Evolutionary conservation across 2,113 vertebrate genomes (phyloP), one percentile per base, ranked within the genome.

Genomic region (Etia nguti): DNA sequence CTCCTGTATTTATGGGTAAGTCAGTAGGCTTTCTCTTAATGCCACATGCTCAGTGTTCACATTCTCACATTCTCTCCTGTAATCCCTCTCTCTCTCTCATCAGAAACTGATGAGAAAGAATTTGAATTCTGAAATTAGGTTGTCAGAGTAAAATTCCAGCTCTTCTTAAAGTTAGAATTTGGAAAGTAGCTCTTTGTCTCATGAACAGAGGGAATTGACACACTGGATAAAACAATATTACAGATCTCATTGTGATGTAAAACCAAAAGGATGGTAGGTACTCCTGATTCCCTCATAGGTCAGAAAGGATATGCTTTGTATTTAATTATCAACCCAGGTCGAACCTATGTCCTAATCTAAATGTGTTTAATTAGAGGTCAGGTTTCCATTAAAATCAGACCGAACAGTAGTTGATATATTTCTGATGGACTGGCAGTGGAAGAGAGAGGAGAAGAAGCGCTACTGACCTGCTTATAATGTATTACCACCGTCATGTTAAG

Each of bases 1-100:
- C 80, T 99, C 99, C 89, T 99, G 99, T 96, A 99, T 99, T 96
- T 99, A 99, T 91, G 98, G 99, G 99, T 99, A 95, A 98, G 97
- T 57, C 38, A 43, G 38, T 24, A 70, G 62, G 43, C 8, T 9
- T 70, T 15, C 36, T 70, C 38, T 31, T 60, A 60, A 60, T 60
- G 57, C 26, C 26, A 18, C 57, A 60, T 6, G 15, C 3, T 31
- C 57, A 60, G 31, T 60, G 57, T 59, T 57, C 3, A 22, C 54
- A 55, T 12, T 56, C 55, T 26, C n/a, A n/a, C n/a, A n/a, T n/a
- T n/a, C n/a, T n/a, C 7, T 29, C 56, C 52, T 55, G 52, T 22
- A 55, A 55, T 24, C 3, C 6, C 10, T 12, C 10, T 12, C n/a
- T 6, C 20, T 3, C 8, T 55, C 1, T 6, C 10, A 54, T 55